Evolutionary conservation across 2,113 vertebrate species (phyloP), one percentile per base, ranked within the genome.

Genomic region (Plectropomus leopardus): DNA sequence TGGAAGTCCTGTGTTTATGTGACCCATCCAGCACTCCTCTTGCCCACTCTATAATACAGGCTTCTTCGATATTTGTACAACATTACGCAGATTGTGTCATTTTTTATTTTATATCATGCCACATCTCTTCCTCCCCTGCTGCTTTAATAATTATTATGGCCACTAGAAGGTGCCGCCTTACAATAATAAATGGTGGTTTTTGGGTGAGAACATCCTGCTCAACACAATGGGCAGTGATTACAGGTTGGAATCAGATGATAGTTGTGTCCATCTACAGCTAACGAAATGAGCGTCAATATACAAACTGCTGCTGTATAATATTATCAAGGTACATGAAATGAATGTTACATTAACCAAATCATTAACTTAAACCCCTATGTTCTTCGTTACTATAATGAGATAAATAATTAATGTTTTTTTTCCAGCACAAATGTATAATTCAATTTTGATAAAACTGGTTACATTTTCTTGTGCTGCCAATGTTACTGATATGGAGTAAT

Each of bases 401-500:
- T 61, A 58, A 23, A 30, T 30, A 15, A 15, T 53, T 7, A 23
- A 21, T 68, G 32, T 13, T 34, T 24, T 34, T 32, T 40, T 30
- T 30, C 17, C 8, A 54, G 17, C 7, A 57, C 36, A 3, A 1
- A 19, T 51, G 19, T 28, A 24, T 15, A 4, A 14, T 19, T 21
- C n/a, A 11, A n/a, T 80, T 17, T 26, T 15, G 65, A 70, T 54
- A 57, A 26, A 36, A 68, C n/a, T 54, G 1, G 3, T n/a, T n/a
- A 48, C 21, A 66, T 76, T 48, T 44, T 5, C 10, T 64, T 65
- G 15, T 51, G 44, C 24, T 36, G 32, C 51, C 72, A 24, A 32
- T 45, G 44, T 26, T 67, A 36, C 53, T 74, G 60, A 78, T 63
- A 71, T 60, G 34, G 61, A 78, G 51, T 47, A 60, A 73, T 55